These are phyloP conservation scores for Myotis vivesi DNA, from an alignment of 2,797 vertebrate genomes.

Conservation along the genomic window DNA sequence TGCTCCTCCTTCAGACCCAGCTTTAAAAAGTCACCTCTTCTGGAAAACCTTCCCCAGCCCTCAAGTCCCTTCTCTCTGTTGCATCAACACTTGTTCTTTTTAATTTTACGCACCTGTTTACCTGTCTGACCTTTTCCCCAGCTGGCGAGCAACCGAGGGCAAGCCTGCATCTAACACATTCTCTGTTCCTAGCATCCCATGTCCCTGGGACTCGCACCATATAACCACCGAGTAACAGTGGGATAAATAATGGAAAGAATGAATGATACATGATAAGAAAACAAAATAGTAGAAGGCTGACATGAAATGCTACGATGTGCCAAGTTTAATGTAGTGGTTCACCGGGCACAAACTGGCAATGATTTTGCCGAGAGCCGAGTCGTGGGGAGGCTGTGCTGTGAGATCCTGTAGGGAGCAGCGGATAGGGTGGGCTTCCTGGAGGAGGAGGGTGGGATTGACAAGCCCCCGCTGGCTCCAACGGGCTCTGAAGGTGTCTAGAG, in stretches of 20 bases:
- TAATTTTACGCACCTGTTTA: background rate
- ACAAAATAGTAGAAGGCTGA: background rate
- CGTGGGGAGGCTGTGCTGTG: background rate
- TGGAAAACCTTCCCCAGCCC: background rate
- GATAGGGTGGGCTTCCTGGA: constrained; percentile 40
- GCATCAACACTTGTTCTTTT: background rate
- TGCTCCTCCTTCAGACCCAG: background rate
- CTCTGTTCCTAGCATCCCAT: background rate
- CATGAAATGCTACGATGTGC: background rate
- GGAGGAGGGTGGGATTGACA: background rate
- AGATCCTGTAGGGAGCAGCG: background rate
- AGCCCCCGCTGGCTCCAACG: background rate
- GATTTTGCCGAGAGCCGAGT: background rate
- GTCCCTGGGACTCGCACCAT: background rate
- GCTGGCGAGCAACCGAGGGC: background rate
- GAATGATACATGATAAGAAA: background rate
- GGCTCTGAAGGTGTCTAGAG: background rate
- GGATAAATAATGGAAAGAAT: background rate
- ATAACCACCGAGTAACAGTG: background rate
- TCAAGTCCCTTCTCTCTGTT: background rate
- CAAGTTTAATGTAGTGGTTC: background rate
- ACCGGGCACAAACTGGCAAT: background rate
- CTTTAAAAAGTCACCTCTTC: background rate
- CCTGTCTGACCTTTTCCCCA: background rate
- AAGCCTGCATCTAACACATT: background rate